Evolutionary conservation across 2,888 invertebrate genomes (phyloP), one percentile per base, ranked within the genome.

Genomic region (Mimas tiliae): DNA sequence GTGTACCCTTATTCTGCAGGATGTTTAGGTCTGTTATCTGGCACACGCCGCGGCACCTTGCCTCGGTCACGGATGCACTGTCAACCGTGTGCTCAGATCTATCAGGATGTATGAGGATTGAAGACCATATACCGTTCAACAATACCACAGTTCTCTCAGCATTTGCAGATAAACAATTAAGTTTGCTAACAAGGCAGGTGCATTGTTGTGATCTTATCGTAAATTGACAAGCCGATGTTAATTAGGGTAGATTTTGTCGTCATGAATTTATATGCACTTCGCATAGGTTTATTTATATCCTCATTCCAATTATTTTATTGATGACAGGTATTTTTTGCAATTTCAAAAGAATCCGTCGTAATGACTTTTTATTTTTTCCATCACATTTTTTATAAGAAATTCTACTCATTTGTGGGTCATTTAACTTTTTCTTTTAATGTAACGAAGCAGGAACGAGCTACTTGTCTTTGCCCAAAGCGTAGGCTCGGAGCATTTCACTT

Each of bases 1-100:
- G 83, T 82, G 85, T 83, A 84, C 88, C 88, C 84, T 81, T 86
- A 82, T 88, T 85, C 77, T 75, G 79, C 87, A 88, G 90, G 92
- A 91, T 91, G 93, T 93, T 92, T 90, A 86, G 85, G 84, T 83
- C 81, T 85, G 87, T 91, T 92, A 92, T 93, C 92, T 87, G 82
- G 91, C 91, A 88, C 92, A 88, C 91, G 91, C 89, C 85, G 84
- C 74, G 75, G 85, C 91, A 91, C 92, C 92, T 91, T 91, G 90
- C 87, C 75, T 73, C 72, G 69, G 74, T 74, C 78, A 78, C 84
- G 79, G 85, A 77, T 83, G 85, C 82, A 79, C 34, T 7, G 34
- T 34, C 34, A 34, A n/a, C 82, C 77, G 72, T 69, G 47, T 47
- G 51, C 76, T 70, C 45, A 80, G 82, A 86, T 86, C 81, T 79